Base-by-base conservation (phyloP, 2,797 vertebrate species). In the Argentina silus region DNA sequence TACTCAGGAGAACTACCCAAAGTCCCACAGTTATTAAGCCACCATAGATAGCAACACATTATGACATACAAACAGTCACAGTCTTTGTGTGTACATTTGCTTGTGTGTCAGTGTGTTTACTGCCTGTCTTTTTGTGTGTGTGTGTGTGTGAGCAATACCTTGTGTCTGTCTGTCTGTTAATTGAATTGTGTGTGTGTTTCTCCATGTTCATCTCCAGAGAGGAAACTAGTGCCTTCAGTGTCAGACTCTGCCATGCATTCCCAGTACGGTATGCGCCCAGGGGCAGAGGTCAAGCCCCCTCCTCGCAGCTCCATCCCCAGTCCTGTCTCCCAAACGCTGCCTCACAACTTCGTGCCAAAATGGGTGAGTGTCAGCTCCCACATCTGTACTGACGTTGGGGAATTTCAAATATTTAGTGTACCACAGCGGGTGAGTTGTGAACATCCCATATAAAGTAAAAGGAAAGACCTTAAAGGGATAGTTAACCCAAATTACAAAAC, bases 211-310 rank as follows among this genome's bases (percentile, higher is more conserved):
- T 69, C 27, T 36, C 61, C 85, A 99, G 97, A 98, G 88, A 96
- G 96, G 89, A 97, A 96, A 95, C 91, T 90, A 87, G 96, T 97
- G 96, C 96, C 97, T 97, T 98, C 95, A 44, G 19, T 93, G 92
- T 94, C 91, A 78, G 93, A 95, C 87, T 81, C 86, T 80, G 85
- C 93, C 78, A 95, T 96, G 96, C 96, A 96, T 97, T 97, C 95
- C 74, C 83, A 88, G 15, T 87, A 90, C 80, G 57, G 85, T n/a
- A 86, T 90, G 72, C 80, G 91, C 15, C 70, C 88, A 1, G 15
- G 81, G 0, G 60, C 11, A 0, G 94, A 95, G 83, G 89, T 90
- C 86, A 94, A 93, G 82, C 90, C 92, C 4, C 87, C 82, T n/a
- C 90, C 83, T 57, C 94, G 89, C 69, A 96, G 92, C 92, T 93